A percentile compares a stretch with the other conserved stretches of the same genome.
Conservation (phyloP, 2,888 invertebrate genomes). For the Mactromeris polynyma region DNA sequence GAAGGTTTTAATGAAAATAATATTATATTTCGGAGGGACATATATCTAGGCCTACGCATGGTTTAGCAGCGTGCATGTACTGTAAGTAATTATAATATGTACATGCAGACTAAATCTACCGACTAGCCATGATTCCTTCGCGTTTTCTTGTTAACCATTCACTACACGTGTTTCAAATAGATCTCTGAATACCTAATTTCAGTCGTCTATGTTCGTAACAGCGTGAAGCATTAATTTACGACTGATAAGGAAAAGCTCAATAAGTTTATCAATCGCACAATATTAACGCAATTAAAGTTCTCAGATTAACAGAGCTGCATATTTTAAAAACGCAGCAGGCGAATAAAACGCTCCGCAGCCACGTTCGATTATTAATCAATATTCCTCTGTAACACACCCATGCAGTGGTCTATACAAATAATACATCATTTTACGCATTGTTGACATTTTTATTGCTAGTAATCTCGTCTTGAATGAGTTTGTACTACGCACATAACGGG, state of each 20-base stretch:
- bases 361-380: constrained; percentile 11
- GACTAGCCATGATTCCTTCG: no score
- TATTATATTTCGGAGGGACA: no score
- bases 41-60: no score
- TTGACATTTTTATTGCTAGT: constrained; percentile 71
- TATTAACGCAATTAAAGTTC: background rate
- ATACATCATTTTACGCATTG: constrained; percentile 67
- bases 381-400: background rate
- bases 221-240: background rate
- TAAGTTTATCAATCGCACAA: background rate
- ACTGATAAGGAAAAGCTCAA: background rate
- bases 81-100: no score
- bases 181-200: background rate
- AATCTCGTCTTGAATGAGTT: constrained; percentile 71
- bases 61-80: no score
- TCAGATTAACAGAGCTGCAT: background rate
- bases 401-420: constrained; percentile 14
- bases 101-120: no score
- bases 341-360: background rate
- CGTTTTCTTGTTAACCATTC: no score
- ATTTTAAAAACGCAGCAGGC: background rate
- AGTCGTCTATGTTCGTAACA: background rate
- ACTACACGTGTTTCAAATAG: background rate
- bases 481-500: constrained; percentile 61
- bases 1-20: no score